Percentiles rank a stretch among this genome's conserved stretches.
phyloP scores from a whole-genome alignment of 30 jellyfish, hydroid and myxozoan species.

The Euphysa ruthae region DNA sequence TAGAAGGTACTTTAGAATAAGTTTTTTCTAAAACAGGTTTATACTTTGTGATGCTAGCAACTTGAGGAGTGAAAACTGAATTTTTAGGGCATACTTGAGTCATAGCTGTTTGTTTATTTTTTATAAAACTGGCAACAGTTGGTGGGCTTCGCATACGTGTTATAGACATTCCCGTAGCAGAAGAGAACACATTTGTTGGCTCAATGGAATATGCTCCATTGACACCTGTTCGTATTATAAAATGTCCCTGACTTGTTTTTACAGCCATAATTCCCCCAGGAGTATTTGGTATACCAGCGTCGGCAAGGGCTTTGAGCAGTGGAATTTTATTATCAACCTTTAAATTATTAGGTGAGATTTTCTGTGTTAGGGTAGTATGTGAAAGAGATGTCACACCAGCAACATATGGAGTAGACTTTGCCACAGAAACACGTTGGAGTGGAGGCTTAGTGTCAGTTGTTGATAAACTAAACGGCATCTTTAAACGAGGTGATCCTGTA shows the following conservation, averaged over 20 bases:
- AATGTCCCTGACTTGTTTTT: conserved; percentile 84
- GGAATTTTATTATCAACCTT: conserved; percentile 18
- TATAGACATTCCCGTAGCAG: not conserved
- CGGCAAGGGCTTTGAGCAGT: conserved; percentile 68
- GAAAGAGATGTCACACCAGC: no score
- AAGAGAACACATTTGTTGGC: not conserved
- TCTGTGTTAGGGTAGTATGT: no score
- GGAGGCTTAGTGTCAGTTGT: no score
- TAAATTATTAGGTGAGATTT: not conserved
- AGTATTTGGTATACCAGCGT: conserved; percentile 44
- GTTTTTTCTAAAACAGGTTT: no score
- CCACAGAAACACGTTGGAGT: no score
- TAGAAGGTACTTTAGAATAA: not conserved
- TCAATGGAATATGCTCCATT: not conserved
- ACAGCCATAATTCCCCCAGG: conserved; percentile 66
- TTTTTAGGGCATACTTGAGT: conserved; percentile 19
- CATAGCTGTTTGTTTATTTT: conserved; percentile 2
- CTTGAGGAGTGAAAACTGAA: conserved; percentile 9
- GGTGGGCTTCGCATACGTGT: conserved; percentile 18
- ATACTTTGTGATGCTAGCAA: conserved; percentile 23
- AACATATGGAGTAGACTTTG: no score
- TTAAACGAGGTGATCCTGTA: no score
- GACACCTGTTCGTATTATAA: conserved; percentile 55
- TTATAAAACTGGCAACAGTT: not conserved
- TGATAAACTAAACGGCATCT: no score